Percentiles rank a stretch among this genome's conserved stretches.
Evolutionary conservation across 2,113 vertebrate species (phyloP).

Genomic region (Cichladusa arquata): DNA sequence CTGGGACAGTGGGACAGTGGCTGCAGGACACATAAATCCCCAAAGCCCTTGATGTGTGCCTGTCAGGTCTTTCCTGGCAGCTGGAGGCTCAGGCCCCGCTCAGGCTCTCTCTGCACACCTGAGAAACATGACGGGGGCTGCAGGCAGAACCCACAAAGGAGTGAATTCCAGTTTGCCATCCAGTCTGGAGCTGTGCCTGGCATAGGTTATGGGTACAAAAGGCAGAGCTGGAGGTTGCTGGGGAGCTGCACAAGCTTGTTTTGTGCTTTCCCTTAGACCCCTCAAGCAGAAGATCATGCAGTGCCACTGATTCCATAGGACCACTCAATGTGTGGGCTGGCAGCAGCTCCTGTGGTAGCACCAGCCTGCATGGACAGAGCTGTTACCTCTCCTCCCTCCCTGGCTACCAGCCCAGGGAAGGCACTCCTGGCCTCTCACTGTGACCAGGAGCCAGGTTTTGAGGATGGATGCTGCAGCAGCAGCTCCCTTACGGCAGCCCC

Average conservation of each 20-base stretch:
- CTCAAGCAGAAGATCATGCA: fast-evolving
- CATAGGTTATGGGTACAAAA: not conserved
- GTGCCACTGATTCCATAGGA: fast-evolving
- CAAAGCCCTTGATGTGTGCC: fast-evolving
- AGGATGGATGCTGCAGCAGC: not conserved
- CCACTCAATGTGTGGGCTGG: fast-evolving
- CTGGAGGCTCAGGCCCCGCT: not conserved
- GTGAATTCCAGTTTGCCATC: not conserved
- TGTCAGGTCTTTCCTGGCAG: not conserved
- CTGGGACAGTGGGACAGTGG: fast-evolving
- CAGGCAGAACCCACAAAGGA: not conserved
- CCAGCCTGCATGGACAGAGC: fast-evolving
- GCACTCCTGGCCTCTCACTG: fast-evolving
- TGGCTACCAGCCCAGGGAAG: fast-evolving
- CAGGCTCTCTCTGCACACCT: not conserved
- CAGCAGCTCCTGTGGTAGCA: not conserved
- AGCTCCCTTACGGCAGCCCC: fast-evolving
- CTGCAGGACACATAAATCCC: fast-evolving
- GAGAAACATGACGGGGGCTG: fast-evolving
- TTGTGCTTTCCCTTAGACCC: not conserved
- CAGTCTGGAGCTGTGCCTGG: not conserved
- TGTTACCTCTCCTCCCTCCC: not conserved
- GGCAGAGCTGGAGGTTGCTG: not conserved
- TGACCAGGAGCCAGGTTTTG: not conserved
- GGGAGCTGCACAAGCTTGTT: not conserved